Base-by-base conservation (phyloP, 2,797 vertebrate genomes). In the Hypotaenidia philippensis region DNA sequence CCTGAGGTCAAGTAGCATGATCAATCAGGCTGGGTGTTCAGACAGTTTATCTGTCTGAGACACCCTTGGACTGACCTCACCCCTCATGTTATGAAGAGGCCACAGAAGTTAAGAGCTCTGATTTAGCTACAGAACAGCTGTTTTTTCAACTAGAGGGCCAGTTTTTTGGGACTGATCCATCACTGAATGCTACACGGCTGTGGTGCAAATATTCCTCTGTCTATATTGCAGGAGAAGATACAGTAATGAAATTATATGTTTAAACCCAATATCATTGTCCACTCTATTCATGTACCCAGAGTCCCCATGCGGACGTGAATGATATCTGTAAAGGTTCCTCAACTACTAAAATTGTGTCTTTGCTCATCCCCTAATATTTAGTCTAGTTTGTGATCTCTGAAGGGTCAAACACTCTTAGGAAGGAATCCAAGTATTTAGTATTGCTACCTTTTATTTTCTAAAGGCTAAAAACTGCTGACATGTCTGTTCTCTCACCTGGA, bases 11-110 rank as follows among this genome's bases (percentile, higher is more conserved):
- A 65, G 38, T 23, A 61, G 41, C 60, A 63, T 74, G 81, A 86
- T 83, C 89, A 61, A 40, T 34, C 23, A 71, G 75, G 25, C 36
- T 75, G 22, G 1, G 45, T 57, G 71, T 60, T 93, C 76, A 77
- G 36, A 70, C 4, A 4, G 31, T 49, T 83, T 74, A 18, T 55
- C 32, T 92, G 27, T 23, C 64, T 41, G 21, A 44, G 47, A 81
- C 4, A 5, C 36, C 27, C 50, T 45, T 61, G 25, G 49, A 45
- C 60, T 94, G 83, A 93, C 68, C 68, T 34, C 32, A 49, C 10
- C 15, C 21, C 15, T 76, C 0, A 0, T 4, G 6, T 32, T 72
- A n/a, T 61, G 61, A 66, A 77, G 38, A 11, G 56, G 34, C 19
- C 49, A 45, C 9, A 5, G 36, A 56, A 65, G 59, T 0, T 1